Conservation (phyloP, 2,888 invertebrate species). For the Sipunculus nudus region DNA sequence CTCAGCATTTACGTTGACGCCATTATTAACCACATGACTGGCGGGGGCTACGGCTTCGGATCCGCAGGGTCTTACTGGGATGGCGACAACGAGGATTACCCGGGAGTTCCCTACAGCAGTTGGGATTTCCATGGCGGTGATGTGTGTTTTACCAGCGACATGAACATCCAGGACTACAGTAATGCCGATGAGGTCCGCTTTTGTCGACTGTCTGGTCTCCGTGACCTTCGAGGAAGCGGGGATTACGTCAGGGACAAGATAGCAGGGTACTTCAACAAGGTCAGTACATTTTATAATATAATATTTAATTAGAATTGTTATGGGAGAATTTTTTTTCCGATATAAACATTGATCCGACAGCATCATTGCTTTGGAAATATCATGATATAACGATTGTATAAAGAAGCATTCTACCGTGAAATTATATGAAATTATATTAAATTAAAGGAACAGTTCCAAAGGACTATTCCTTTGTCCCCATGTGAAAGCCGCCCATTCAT, state of each 20-base stretch:
- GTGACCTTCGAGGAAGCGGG: slow-evolving; percentile 78
- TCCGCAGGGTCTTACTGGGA: slow-evolving; percentile 73
- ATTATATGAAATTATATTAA: too few relatives aligned
- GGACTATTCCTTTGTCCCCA: too few relatives aligned
- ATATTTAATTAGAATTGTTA: too few relatives aligned
- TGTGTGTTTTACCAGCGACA: slow-evolving; percentile 67
- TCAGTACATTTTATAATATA: too few relatives aligned
- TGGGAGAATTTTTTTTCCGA: too few relatives aligned
- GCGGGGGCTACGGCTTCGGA: slow-evolving; percentile 63
- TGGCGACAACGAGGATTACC: slow-evolving; percentile 54
- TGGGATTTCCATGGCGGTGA: slow-evolving; percentile 72
- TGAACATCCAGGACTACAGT: slow-evolving; percentile 40
- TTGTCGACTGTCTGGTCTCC: slow-evolving; percentile 77
- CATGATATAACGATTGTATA: too few relatives aligned
- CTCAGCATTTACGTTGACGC: slow-evolving; percentile 79
- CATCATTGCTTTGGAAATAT: too few relatives aligned
- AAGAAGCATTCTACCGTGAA: too few relatives aligned
- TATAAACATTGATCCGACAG: too few relatives aligned
- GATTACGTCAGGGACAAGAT: slow-evolving; percentile 76
- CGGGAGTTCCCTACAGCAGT: slow-evolving; percentile 65
- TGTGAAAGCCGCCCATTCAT: too few relatives aligned
- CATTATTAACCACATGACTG: slow-evolving; percentile 87
- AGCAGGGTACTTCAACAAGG: slow-evolving; percentile 74
- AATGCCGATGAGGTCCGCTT: slow-evolving; percentile 69
- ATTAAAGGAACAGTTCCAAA: too few relatives aligned